Conservation (phyloP, 2,797 vertebrate genomes). For the Champsocephalus gunnari region DNA sequence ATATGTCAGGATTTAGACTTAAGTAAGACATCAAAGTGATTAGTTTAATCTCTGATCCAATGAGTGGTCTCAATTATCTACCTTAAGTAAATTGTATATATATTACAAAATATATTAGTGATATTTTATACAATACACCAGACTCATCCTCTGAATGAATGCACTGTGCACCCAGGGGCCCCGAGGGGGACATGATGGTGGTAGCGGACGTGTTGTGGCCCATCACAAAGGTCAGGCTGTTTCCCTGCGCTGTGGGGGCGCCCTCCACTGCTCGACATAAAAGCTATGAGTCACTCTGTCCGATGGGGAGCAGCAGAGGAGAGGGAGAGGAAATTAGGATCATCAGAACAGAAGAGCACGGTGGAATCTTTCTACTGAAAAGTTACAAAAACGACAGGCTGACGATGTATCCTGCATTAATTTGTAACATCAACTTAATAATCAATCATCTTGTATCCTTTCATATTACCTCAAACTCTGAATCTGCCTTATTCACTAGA, state of each 20-base stretch:
- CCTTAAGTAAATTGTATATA: too few relatives aligned
- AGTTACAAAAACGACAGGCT: not conserved
- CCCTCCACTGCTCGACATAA: conserved; percentile 72
- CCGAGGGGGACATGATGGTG: conserved; percentile 21
- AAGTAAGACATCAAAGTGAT: too few relatives aligned
- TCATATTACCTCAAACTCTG: not conserved
- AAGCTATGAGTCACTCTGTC: conserved; percentile 73
- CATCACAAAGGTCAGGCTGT: conserved; percentile 79
- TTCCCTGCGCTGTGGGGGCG: conserved; percentile 66
- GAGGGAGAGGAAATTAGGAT: conserved; percentile 40
- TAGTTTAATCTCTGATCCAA: too few relatives aligned
- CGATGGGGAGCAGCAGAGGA: conserved; percentile 62
- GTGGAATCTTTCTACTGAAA: conserved; percentile 5
- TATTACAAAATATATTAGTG: too few relatives aligned
- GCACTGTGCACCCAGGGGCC: not conserved
- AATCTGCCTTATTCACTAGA: not conserved
- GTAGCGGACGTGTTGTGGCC: conserved; percentile 45
- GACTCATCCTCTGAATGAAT: not conserved
- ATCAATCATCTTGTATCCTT: not conserved
- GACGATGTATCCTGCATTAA: not conserved
- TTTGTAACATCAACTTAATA: not conserved
- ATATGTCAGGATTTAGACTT: too few relatives aligned
- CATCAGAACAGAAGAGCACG: conserved; percentile 22
- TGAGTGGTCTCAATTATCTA: too few relatives aligned
- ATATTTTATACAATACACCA: not conserved